Evolutionary conservation across 1,140 invertebrate genomes (phyloP).

Genomic region (Drosophila albomicans): DNA sequence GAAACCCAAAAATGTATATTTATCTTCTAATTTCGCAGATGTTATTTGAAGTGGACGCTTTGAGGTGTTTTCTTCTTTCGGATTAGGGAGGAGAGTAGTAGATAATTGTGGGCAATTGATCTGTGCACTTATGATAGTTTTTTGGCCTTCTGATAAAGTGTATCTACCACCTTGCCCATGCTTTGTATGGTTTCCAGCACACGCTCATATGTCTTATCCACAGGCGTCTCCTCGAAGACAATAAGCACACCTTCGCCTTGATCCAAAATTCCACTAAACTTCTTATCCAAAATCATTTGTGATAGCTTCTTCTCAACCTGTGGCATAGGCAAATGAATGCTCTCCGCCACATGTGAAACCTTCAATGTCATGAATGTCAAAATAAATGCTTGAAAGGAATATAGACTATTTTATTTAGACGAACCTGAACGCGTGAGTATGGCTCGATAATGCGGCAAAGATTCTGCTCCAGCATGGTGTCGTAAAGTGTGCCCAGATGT

Average conservation of each 20-base stretch:
- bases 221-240: constrained; percentile 97
- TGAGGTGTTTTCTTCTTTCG: neutral
- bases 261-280: constrained; percentile 98
- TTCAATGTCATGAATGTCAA: constrained; percentile 72
- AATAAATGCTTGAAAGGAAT: neutral
- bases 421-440: constrained; percentile 97
- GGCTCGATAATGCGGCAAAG: constrained; percentile 99
- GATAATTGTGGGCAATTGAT: neutral
- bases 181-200: constrained; percentile 98
- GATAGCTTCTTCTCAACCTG: constrained; percentile 99
- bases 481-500: constrained; percentile 98
- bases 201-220: constrained; percentile 98
- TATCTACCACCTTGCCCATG: constrained; percentile 99
- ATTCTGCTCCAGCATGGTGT: constrained; percentile 99
- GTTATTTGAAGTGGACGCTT: constrained; percentile 52
- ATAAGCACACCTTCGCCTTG: constrained; percentile 98
- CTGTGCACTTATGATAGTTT: constrained; percentile 93
- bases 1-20: constrained; percentile 49
- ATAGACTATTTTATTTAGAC: constrained; percentile 41
- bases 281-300: constrained; percentile 99
- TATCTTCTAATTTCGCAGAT: constrained; percentile 69
- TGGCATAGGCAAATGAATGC: constrained; percentile 94
- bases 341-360: constrained; percentile 92
- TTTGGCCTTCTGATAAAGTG: constrained; percentile 99
- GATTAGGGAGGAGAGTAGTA: constrained; percentile 3